Base-by-base conservation (phyloP, 2,113 vertebrate genomes). In the Mixornis gularis region DNA sequence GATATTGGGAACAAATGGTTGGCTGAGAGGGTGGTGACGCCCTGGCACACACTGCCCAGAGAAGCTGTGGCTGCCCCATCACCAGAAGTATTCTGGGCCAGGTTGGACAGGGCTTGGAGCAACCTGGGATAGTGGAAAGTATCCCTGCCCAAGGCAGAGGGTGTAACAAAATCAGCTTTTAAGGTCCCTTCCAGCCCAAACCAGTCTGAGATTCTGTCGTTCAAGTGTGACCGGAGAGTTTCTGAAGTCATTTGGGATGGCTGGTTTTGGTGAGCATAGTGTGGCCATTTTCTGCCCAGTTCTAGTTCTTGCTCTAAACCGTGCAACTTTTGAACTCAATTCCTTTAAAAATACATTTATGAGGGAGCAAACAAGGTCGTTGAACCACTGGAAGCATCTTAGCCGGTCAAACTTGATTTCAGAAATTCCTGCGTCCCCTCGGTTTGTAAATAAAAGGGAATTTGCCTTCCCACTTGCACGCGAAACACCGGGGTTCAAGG, bases 361-460 rank as follows among this genome's bases (percentile, higher is more conserved):
- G 38, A 9, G 56, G 68, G 74, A 91, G 79, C 72, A 79, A 65
- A 34, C 53, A 34, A 79, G 41, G 82, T 87, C 4, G 0, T 58
- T 63, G 90, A 90, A 81, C 68, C 10, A 2, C 62, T 60, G 56
- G 68, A 69, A 92, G 40, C 3, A 2, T 83, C 64, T 71, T 49
- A 85, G 92, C 79, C 49, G 76, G 48, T 90, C 79, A 53, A 11
- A 85, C 59, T 73, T 4, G 10, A 49, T 93, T 79, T 93, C 68
- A 90, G 88, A 68, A 91, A 83, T 95, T 90, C 85, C 71, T 83
- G 22, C 0, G 3, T 85, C 70, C 66, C 5, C 3, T n/a, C 9
- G 13, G 59, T 87, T 94, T 92, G 46, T 92, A 82, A 92, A 90
- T 85, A 80, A 91, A 56, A 49, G 17, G 48, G 60, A 58, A 24